phyloP scores from a whole-genome alignment of 2,797 vertebrate genomes.

The Neosilurus mollespiculum region DNA sequence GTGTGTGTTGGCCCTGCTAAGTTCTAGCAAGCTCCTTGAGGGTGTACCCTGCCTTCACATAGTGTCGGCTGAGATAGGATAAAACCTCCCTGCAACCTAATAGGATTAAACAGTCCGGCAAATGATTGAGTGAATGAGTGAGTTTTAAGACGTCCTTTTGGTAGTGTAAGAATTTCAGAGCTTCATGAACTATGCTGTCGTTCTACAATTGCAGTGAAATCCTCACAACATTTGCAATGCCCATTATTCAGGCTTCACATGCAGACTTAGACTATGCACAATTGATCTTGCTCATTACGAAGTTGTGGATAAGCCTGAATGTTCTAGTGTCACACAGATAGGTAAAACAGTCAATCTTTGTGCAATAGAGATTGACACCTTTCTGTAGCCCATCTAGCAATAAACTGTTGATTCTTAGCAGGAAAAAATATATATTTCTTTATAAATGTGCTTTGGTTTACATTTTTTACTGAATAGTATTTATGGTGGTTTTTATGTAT shows the following conservation, averaged over 20 bases:
- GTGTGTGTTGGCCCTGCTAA: too few relatives aligned
- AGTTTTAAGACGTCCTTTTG: not conserved
- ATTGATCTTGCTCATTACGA: conserved; percentile 2
- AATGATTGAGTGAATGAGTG: too few relatives aligned
- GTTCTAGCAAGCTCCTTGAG: too few relatives aligned
- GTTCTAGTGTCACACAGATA: not conserved
- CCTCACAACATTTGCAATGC: not conserved
- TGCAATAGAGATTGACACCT: not conserved
- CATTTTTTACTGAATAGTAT: not conserved
- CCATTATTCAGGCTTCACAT: not conserved
- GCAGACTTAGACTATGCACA: not conserved
- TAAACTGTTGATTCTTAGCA: not conserved
- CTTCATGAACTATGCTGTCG: not conserved
- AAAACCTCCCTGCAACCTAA: too few relatives aligned
- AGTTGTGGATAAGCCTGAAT: not conserved
- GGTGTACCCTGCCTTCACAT: too few relatives aligned
- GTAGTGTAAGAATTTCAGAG: conserved; percentile 6
- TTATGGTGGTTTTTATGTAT: not conserved
- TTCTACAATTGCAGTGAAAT: conserved; percentile 1
- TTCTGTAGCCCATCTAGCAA: not conserved
- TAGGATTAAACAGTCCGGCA: too few relatives aligned
- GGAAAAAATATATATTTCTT: not conserved
- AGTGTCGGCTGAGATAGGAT: too few relatives aligned
- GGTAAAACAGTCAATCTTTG: not conserved
- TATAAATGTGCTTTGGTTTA: not conserved